A percentile compares a stretch with the other conserved stretches of the same genome.
Conservation (phyloP, 1,140 invertebrate species). For the Trichogramma pretiosum region DNA sequence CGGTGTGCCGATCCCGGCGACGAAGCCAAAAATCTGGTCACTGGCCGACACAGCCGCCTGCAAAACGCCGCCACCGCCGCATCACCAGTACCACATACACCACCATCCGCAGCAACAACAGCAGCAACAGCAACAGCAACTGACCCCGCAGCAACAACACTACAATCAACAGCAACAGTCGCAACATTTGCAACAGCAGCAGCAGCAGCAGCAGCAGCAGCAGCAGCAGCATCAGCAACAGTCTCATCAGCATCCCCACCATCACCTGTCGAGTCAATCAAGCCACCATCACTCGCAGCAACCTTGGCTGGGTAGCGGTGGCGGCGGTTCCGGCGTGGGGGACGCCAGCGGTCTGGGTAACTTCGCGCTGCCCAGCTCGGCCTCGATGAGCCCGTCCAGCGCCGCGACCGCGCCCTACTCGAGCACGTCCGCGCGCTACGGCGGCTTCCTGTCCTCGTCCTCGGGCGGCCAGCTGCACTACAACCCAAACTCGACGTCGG, state of each 20-base stretch:
- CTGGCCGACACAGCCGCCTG: slow-evolving; percentile 93
- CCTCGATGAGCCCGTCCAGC: slow-evolving; percentile 44
- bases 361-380: slow-evolving; percentile 42
- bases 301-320: slow-evolving; percentile 35
- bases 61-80: slow-evolving; percentile 75
- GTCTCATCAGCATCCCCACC: slow-evolving; percentile 25
- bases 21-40: slow-evolving; percentile 96
- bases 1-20: slow-evolving; percentile 74
- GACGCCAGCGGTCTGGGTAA: slow-evolving; percentile 30
- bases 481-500: slow-evolving; percentile 41
- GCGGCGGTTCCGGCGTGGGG: slow-evolving; percentile 24
- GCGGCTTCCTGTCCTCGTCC: slow-evolving; percentile 41
- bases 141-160: slow-evolving; percentile 37
- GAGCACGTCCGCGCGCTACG: slow-evolving; percentile 38
- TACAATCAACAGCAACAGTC: slow-evolving; percentile 22
- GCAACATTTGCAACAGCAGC: slow-evolving; percentile 37
- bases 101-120: slow-evolving; percentile 48
- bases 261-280: slow-evolving; percentile 38
- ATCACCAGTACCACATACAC: slow-evolving; percentile 46
- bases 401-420: slow-evolving; percentile 42
- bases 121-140: slow-evolving; percentile 36
- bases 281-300: slow-evolving; percentile 41
- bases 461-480: slow-evolving; percentile 42
- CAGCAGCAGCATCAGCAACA: slow-evolving; percentile 46
- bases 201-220: slow-evolving; percentile 39